phyloP scores from a whole-genome alignment of 1,140 invertebrate genomes.

The Goniozus legneri region DNA sequence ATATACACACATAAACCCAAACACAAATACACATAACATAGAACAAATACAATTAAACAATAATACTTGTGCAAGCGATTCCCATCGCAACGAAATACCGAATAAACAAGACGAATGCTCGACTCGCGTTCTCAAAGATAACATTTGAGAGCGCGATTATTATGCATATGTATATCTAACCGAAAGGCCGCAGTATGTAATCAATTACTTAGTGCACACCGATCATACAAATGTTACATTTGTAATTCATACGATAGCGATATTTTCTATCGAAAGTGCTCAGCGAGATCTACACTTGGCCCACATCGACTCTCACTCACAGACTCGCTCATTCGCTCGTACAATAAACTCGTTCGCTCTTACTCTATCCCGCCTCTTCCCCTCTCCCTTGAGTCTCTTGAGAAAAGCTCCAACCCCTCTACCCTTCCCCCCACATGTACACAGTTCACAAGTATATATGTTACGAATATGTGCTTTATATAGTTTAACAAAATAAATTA shows the following conservation, averaged over 20 bases:
- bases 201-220: slow-evolving; percentile 14
- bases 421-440: too few species aligned
- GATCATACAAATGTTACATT: slow-evolving; percentile 17
- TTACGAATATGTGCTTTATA: slow-evolving; percentile 45
- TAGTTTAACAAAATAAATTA: slow-evolving; percentile 45
- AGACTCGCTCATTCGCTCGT: slow-evolving; percentile 24
- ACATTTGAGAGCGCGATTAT: too few species aligned
- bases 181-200: slow-evolving; percentile 9
- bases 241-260: too few species aligned
- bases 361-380: slow-evolving; percentile 24
- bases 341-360: slow-evolving; percentile 20
- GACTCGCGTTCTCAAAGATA: too few species aligned
- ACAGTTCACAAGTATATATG: slow-evolving; percentile 30
- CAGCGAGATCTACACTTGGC: slow-evolving; percentile 26
- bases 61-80: too few species aligned
- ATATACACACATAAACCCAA: too few species aligned
- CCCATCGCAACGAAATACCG: too few species aligned
- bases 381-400: too few species aligned
- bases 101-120: too few species aligned
- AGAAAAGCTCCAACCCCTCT: too few species aligned
- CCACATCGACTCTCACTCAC: slow-evolving; percentile 14
- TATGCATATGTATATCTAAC: slow-evolving; percentile 8
- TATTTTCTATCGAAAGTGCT: slow-evolving; percentile 46
- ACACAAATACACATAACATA: too few species aligned
- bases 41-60: too few species aligned